These are phyloP conservation scores for Choreutis nemorana DNA, from an alignment of 2,888 invertebrate species.

Conservation along the genomic window DNA sequence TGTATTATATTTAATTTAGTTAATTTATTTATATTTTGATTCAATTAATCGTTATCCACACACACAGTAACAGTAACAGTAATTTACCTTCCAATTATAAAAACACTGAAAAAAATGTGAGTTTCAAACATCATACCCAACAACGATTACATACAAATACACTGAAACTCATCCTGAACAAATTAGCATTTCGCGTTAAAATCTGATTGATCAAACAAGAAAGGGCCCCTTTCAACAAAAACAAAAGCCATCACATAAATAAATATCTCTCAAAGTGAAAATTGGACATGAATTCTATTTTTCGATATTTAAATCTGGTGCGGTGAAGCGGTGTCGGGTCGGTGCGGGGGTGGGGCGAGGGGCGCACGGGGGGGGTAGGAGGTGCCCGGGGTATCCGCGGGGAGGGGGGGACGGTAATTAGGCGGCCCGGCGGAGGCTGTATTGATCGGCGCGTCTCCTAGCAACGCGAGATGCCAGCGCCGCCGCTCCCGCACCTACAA, in stretches of 20 bases:
- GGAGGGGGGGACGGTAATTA: slow-evolving; percentile 43
- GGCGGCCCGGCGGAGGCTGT: slow-evolving; percentile 66
- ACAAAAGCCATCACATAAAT: slow-evolving; percentile 33
- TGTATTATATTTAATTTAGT: too few relatives aligned
- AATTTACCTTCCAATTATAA: too few relatives aligned
- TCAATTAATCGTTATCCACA: too few relatives aligned
- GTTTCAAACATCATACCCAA: too few relatives aligned
- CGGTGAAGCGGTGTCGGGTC: slow-evolving; percentile 28
- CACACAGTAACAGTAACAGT: too few relatives aligned
- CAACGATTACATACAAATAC: too few relatives aligned
- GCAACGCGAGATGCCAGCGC: slow-evolving; percentile 62
- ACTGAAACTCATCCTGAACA: too few relatives aligned
- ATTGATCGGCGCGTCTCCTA: slow-evolving; percentile 61
- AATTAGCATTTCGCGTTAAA: too few relatives aligned
- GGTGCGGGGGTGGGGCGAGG: slow-evolving; percentile 15
- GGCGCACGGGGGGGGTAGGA: slow-evolving; percentile 15
- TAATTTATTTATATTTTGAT: too few relatives aligned
- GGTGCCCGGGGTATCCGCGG: slow-evolving; percentile 16
- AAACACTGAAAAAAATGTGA: too few relatives aligned
- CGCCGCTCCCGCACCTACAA: slow-evolving; percentile 40
- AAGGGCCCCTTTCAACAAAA: too few relatives aligned
- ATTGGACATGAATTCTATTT: slow-evolving; percentile 62
- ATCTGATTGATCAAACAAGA: too few relatives aligned
- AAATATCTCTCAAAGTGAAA: slow-evolving; percentile 47
- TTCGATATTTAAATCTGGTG: slow-evolving; percentile 61